Evolutionary conservation across 2,797 vertebrate species (phyloP), one percentile per base, ranked within the genome.

Genomic region (Peromyscus melanophrys): DNA sequence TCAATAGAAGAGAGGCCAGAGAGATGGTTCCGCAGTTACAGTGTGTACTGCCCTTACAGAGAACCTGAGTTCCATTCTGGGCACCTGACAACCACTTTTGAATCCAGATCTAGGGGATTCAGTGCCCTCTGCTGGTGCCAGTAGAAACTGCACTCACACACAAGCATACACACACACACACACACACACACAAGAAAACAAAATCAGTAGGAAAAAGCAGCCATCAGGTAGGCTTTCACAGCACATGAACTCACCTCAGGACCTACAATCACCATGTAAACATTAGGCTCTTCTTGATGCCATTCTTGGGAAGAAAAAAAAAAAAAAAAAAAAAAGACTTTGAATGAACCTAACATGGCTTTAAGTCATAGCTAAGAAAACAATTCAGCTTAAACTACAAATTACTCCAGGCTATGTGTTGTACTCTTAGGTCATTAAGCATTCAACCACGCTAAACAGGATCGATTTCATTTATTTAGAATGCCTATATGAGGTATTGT

Each of bases 181-280:
- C 52, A 59, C 21, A 25, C 11, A 81, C 6, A 37, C 21, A 40
- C 31, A 81, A 37, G 14, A 83, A 63, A 84, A 19, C 46, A 86
- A 69, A 86, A 46, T n/a, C 83, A 52, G 37, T 11, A 65, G 43
- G 31, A 49, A 86, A 80, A 67, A n/a, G 29, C 61, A 85, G 29
- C 43, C 43, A n/a, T 34, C 43, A 86, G 49, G 34, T 40, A 5
- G 11, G 27, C 40, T 27, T 3, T 6, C 4, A 0, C 0, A 0
- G 29, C 0, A 0, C 0, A 21, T 11, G 21, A 19, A 98, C 99
- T 99, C 98, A 99, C 99, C 97, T 99, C 99, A 3, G 99, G 99
- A 40, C 99, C 99, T 34, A 99, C 99, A 67, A 99, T 99, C 92
- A 99, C 97, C 98, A 99, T 97, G 65, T 99, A 98, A 90, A 99